These are phyloP conservation scores for Herminia tarsipennalis DNA, from an alignment of 2,888 invertebrate genomes.

Conservation along the genomic window DNA sequence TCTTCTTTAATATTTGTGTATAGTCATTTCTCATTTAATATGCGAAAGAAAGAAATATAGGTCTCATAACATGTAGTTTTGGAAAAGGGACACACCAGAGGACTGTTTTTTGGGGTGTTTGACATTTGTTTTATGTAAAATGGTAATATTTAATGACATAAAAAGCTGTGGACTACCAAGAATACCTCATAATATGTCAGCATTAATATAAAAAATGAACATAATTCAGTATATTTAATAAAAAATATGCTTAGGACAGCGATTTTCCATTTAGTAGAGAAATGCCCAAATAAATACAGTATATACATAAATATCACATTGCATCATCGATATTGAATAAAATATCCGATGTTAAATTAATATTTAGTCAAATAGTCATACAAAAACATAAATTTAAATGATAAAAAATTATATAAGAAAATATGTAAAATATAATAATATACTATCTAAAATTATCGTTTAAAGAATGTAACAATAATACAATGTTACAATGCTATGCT, in stretches of 20 bases:
- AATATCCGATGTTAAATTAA: no score
- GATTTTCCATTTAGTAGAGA: conserved; percentile 1
- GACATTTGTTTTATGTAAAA: not conserved
- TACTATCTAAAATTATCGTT: no score
- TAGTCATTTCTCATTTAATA: conserved; percentile 9
- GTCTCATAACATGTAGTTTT: conserved; percentile 11
- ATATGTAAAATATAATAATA: no score
- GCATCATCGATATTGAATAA: no score
- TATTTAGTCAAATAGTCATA: no score
- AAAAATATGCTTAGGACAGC: not conserved
- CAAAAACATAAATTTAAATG: no score
- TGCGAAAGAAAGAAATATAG: conserved; percentile 12
- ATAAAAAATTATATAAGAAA: no score
- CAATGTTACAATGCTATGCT: no score
- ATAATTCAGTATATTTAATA: not conserved
- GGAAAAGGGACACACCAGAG: conserved; percentile 6
- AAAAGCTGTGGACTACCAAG: not conserved
- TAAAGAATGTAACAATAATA: no score
- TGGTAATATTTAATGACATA: not conserved
- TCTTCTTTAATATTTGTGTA: conserved; percentile 1
- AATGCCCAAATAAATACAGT: not conserved
- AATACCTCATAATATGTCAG: not conserved
- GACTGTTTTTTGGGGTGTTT: not conserved
- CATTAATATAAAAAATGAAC: not conserved
- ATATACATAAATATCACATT: no score